Evolutionary conservation across 1,140 invertebrate genomes (phyloP).

Genomic region (Papilio helenus): DNA sequence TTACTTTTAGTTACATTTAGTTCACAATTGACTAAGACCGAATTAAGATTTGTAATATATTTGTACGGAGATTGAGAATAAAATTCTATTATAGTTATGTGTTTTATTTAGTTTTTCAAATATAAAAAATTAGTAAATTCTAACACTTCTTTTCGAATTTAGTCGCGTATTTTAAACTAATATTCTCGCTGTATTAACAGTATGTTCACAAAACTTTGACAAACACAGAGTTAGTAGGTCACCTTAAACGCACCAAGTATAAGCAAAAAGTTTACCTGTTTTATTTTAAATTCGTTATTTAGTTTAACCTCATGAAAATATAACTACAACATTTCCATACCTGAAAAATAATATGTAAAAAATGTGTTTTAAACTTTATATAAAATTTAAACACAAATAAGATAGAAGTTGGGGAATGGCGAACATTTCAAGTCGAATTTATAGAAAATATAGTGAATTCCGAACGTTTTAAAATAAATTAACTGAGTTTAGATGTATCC

Average conservation of each 20-base stretch:
- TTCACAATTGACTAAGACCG: neutral
- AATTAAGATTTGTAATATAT: neutral
- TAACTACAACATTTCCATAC: no score
- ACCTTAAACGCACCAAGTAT: neutral
- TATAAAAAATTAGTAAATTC: neutral
- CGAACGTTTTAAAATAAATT: no score
- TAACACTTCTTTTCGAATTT: neutral
- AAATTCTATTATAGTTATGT: no score
- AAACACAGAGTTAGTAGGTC: neutral
- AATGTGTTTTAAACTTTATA: no score
- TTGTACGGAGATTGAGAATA: no score
- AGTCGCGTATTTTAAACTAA: neutral
- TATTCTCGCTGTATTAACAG: neutral
- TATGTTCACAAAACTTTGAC: neutral
- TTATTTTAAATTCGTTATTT: neutral
- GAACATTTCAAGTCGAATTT: no score
- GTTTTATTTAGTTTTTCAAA: no score
- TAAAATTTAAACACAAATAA: no score
- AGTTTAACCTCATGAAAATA: neutral
- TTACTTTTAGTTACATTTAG: neutral
- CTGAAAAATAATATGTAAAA: no score
- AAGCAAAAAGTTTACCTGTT: neutral
- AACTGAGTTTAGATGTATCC: no score
- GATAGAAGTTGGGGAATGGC: no score
- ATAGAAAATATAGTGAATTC: no score